A percentile compares a stretch with the other conserved stretches of the same genome.
These are phyloP conservation scores for Pharmacophagus antenor DNA, from an alignment of 2,888 invertebrate species.

Conservation along the genomic window DNA sequence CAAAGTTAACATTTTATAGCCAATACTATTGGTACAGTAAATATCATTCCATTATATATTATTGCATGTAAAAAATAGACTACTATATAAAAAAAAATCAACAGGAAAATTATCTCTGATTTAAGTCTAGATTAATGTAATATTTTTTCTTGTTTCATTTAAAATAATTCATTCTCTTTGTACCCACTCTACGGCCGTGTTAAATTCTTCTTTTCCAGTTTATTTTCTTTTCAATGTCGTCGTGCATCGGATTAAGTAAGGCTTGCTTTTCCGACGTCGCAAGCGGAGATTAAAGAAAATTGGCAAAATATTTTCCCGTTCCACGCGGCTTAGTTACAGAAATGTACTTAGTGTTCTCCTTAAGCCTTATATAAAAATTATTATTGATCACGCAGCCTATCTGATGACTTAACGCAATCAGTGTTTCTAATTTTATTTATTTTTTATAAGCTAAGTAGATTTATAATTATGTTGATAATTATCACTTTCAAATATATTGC, in stretches of 20 bases:
- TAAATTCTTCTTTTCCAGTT: conserved; percentile 38
- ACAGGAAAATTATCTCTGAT: too few species aligned
- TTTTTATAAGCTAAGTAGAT: not conserved
- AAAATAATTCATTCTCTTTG: not conserved
- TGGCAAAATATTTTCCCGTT: conserved; percentile 48
- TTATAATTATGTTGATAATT: not conserved
- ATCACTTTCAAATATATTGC: too few species aligned
- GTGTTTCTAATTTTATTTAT: not conserved
- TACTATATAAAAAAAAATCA: too few species aligned
- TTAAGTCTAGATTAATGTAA: not conserved
- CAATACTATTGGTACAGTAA: too few species aligned
- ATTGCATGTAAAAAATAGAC: too few species aligned
- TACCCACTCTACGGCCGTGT: not conserved
- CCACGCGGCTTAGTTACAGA: conserved; percentile 24
- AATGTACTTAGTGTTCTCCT: conserved; percentile 23
- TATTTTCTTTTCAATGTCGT: conserved; percentile 46
- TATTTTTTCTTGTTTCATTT: not conserved
- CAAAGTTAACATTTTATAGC: too few species aligned
- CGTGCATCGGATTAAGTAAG: conserved; percentile 51
- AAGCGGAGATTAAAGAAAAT: conserved; percentile 49
- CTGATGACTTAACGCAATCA: not conserved
- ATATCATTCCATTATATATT: too few species aligned
- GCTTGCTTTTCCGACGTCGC: conserved; percentile 44
- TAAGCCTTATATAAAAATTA: conserved; percentile 12
- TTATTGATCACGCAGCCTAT: conserved; percentile 8